Evolutionary conservation across 2,888 invertebrate species (phyloP).

Genomic region (Pteria penguin): DNA sequence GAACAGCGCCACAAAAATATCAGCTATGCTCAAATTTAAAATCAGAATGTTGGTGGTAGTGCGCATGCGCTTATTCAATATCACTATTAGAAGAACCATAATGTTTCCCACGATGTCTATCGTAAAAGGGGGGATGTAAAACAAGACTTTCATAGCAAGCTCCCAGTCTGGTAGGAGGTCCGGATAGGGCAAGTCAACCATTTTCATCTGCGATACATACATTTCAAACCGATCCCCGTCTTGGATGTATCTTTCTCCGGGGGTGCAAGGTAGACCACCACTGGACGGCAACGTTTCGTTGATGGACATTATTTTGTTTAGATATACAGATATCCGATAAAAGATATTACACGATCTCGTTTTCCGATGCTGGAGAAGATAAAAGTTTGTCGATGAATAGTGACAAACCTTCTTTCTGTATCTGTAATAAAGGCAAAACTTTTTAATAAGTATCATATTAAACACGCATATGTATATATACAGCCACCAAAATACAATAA

Average conservation of each 20-base stretch:
- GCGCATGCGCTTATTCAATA: constrained; percentile 65
- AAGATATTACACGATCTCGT: too few species aligned
- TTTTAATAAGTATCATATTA: too few species aligned
- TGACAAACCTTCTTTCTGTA: too few species aligned
- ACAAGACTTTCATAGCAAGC: constrained; percentile 63
- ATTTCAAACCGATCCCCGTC: background rate
- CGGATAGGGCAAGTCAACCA: background rate
- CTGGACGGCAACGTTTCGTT: background rate
- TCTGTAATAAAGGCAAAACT: too few species aligned
- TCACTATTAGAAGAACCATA: constrained; percentile 68
- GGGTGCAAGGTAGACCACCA: background rate
- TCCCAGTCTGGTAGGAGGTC: constrained; percentile 54
- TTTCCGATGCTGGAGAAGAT: too few species aligned
- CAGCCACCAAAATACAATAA: too few species aligned
- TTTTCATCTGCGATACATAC: background rate
- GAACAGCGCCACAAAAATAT: constrained; percentile 70
- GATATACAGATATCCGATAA: too few species aligned
- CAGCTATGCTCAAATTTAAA: constrained; percentile 71
- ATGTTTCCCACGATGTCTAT: constrained; percentile 70
- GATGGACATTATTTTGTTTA: too few species aligned
- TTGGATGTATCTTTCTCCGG: background rate
- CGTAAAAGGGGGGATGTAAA: constrained; percentile 67
- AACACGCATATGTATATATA: too few species aligned
- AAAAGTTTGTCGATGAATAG: too few species aligned
- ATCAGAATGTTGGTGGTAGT: constrained; percentile 71